phyloP scores from a whole-genome alignment of 2,888 invertebrate genomes.

The Aphidoletes aphidimyza region DNA sequence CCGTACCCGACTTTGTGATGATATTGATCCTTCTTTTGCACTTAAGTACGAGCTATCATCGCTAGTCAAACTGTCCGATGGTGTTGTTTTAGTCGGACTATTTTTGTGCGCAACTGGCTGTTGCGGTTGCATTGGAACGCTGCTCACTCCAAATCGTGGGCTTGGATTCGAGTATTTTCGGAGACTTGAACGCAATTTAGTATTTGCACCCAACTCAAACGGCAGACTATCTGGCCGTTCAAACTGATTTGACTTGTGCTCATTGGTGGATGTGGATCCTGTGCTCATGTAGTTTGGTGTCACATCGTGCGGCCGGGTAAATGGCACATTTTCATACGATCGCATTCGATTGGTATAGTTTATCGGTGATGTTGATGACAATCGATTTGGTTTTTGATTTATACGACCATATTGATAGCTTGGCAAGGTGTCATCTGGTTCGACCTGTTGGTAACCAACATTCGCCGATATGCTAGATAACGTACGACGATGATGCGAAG shows the following conservation, averaged over 20 bases:
- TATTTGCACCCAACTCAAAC: slow-evolving; percentile 72
- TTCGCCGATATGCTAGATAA: slow-evolving; percentile 78
- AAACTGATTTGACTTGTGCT: not conserved
- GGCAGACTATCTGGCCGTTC: slow-evolving; percentile 66
- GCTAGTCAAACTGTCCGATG: slow-evolving; percentile 85
- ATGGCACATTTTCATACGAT: slow-evolving; percentile 62
- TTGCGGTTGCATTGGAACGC: slow-evolving; percentile 69
- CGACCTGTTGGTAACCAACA: slow-evolving; percentile 61
- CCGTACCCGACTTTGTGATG: slow-evolving; percentile 77
- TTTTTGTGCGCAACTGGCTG: slow-evolving; percentile 59
- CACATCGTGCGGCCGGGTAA: slow-evolving; percentile 56
- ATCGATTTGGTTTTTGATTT: slow-evolving; percentile 21
- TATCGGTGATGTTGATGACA: not conserved
- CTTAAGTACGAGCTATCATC: slow-evolving; percentile 91
- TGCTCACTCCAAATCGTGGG: slow-evolving; percentile 22
- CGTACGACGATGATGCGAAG: slow-evolving; percentile 75
- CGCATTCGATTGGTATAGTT: slow-evolving; percentile 61
- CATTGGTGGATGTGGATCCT: not conserved
- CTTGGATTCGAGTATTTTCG: slow-evolving; percentile 74
- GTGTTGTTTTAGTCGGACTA: slow-evolving; percentile 81
- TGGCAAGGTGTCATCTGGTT: slow-evolving; percentile 60
- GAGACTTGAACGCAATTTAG: slow-evolving; percentile 81
- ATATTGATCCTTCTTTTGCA: slow-evolving; percentile 78
- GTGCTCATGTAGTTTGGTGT: not conserved
- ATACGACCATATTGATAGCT: slow-evolving; percentile 28